These are phyloP conservation scores for Drosophila meridiana DNA, from an alignment of 2,888 invertebrate species.

Conservation along the genomic window DNA sequence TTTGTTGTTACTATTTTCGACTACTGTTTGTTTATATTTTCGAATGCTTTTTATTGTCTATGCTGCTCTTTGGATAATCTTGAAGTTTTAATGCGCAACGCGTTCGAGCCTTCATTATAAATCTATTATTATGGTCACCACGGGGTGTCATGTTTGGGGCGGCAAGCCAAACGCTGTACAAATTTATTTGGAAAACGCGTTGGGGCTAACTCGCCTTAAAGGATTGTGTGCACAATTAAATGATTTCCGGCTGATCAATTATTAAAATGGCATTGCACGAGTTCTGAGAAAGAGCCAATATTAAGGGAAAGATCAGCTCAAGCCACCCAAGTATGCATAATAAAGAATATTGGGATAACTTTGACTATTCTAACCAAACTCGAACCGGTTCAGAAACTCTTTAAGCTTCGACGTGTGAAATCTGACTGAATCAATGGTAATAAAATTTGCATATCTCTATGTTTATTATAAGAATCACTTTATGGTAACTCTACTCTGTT, in stretches of 20 bases:
- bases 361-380: neutral
- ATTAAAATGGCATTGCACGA: neutral
- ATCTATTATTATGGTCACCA: slow-evolving; percentile 59
- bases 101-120: slow-evolving; percentile 54
- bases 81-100: slow-evolving; percentile 56
- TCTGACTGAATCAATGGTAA: neutral
- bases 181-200: slow-evolving; percentile 18
- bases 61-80: slow-evolving; percentile 23
- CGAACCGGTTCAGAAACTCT: neutral
- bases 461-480: neutral
- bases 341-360: neutral
- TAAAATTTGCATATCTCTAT: neutral
- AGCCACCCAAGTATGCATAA: neutral
- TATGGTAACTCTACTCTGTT: neutral
- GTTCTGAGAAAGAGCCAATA: neutral
- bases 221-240: slow-evolving; percentile 11
- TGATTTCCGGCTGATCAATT: slow-evolving; percentile 9
- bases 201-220: neutral
- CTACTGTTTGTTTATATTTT: slow-evolving; percentile 60
- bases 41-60: slow-evolving; percentile 18
- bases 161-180: slow-evolving; percentile 13
- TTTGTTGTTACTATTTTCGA: slow-evolving; percentile 20
- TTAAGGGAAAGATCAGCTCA: neutral
- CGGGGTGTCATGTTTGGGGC: slow-evolving; percentile 62
- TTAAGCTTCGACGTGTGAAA: neutral